Percentiles rank a stretch among this genome's conserved stretches.
These are phyloP conservation scores for Rhinatrema bivittatum DNA, from an alignment of 2,797 vertebrate genomes.

Conservation along the genomic window DNA sequence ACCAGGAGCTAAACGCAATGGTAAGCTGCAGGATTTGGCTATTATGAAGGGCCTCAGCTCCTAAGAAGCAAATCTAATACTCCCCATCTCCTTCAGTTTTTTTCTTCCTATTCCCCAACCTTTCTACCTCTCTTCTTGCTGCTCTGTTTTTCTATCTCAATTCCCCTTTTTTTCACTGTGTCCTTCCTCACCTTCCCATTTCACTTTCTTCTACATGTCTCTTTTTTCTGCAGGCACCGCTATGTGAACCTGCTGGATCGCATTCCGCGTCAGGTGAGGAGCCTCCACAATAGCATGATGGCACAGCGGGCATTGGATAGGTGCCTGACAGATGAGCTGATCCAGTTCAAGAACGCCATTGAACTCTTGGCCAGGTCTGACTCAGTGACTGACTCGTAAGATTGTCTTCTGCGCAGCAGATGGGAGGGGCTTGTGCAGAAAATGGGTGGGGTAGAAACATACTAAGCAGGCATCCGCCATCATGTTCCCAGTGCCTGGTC, in stretches of 20 bases:
- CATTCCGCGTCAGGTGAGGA: conserved; percentile 64
- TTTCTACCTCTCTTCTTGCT: neutral
- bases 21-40: too few species aligned
- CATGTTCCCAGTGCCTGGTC: too few species aligned
- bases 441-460: fast-evolving
- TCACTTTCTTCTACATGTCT: too few species aligned
- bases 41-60: too few species aligned
- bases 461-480: too few species aligned
- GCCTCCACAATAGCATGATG: conserved; percentile 70
- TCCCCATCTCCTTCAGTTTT: neutral
- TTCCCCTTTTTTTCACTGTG: too few species aligned
- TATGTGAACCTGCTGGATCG: conserved; percentile 72
- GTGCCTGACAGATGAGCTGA: conserved; percentile 70
- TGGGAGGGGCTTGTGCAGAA: neutral
- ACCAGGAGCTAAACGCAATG: too few species aligned
- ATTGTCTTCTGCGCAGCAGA: neutral
- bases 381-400: neutral
- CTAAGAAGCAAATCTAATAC: too few species aligned
- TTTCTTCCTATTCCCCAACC: too few species aligned
- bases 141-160: too few species aligned
- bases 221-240: conserved; percentile 53
- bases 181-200: too few species aligned
- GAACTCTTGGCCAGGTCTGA: conserved; percentile 60
- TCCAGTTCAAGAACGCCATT: conserved; percentile 65
- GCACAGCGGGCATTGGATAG: conserved; percentile 68